phyloP scores from a whole-genome alignment of 2,888 invertebrate genomes.

The Orthonevra nobilis region DNA sequence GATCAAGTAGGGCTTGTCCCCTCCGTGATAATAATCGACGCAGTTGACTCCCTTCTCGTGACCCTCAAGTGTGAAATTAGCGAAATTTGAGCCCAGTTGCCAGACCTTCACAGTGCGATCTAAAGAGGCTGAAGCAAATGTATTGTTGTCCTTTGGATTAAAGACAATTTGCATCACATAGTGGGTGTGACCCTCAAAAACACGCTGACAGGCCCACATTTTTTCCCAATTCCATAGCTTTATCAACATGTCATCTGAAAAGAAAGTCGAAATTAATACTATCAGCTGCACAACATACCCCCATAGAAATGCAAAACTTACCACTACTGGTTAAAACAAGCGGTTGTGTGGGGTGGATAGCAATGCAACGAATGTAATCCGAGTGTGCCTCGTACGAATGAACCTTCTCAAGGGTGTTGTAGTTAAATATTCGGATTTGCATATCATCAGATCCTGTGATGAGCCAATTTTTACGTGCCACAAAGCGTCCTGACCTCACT shows the following conservation, averaged over 20 bases:
- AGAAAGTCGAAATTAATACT: neutral
- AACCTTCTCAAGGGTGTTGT: slow-evolving; percentile 97
- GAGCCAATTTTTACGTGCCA: slow-evolving; percentile 99
- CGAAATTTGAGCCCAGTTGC: slow-evolving; percentile 98
- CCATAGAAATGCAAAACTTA: slow-evolving; percentile 81
- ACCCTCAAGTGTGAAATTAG: slow-evolving; percentile 98
- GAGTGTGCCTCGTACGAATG: slow-evolving; percentile 99
- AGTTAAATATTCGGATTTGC: slow-evolving; percentile 98
- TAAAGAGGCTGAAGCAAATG: slow-evolving; percentile 99
- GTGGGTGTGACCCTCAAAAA: slow-evolving; percentile 99
- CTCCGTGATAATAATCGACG: slow-evolving; percentile 99
- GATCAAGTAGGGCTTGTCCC: slow-evolving; percentile 99
- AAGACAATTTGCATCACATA: slow-evolving; percentile 99
- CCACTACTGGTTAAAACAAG: slow-evolving; percentile 98
- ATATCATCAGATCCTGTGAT: slow-evolving; percentile 98
- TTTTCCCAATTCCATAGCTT: slow-evolving; percentile 99
- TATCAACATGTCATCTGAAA: slow-evolving; percentile 97
- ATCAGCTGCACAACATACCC: neutral
- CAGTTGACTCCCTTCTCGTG: slow-evolving; percentile 99
- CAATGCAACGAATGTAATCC: slow-evolving; percentile 97
- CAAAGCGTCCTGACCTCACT: slow-evolving; percentile 96
- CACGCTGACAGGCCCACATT: slow-evolving; percentile 98
- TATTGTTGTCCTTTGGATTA: slow-evolving; percentile 99
- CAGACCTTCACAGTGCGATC: slow-evolving; percentile 99
- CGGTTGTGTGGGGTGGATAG: slow-evolving; percentile 98